Evolutionary conservation across 1,140 invertebrate genomes (phyloP), one percentile per base, ranked within the genome.

Genomic region (Platyscapa corneri): DNA sequence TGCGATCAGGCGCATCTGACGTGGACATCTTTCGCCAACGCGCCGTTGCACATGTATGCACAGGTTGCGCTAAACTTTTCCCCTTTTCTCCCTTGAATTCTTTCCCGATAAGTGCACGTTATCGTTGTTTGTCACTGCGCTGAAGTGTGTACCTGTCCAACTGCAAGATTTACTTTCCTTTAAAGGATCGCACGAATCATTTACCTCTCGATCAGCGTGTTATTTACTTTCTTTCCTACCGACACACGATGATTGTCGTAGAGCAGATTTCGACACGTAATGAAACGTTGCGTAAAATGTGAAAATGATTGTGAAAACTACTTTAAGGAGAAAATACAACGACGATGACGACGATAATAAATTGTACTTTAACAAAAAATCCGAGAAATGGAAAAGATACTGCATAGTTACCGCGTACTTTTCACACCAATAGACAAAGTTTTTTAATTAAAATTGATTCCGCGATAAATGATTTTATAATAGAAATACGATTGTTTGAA

Each of bases 1-100:
- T 34, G 64, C 12, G 64, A 70, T 3, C 46, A 42, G 65, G 7
- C 80, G 16, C 20, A 72, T 82, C 46, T 39, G 67, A 82, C 81
- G 70, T 75, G 42, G 46, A 74, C 80, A 56, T 74, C 67, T 74
- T 16, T 18, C 42, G 23, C 42, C 60, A 30, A 42, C 32, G 49
- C 1, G 34, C n/a, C n/a, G n/a, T n/a, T n/a, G n/a, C 7, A n/a
- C 12, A 42, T 81, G n/a, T 79, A 20, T 23, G 39, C 53, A 30
- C 34, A n/a, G 32, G 5, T 39, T 34, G 56, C 56, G 34, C 12
- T 5, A 12, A 46, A 46, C 42, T 12, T 46, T 46, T 46, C 12
- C 42, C 42, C 12, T 46, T 12, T 53, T 53, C 10, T 53, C 16
- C 27, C 23, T 60, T 60, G 3, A 5, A 5, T 60, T 6, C 23